These are phyloP conservation scores for Matsumyia berberina DNA, from an alignment of 2,888 invertebrate genomes.

Conservation along the genomic window DNA sequence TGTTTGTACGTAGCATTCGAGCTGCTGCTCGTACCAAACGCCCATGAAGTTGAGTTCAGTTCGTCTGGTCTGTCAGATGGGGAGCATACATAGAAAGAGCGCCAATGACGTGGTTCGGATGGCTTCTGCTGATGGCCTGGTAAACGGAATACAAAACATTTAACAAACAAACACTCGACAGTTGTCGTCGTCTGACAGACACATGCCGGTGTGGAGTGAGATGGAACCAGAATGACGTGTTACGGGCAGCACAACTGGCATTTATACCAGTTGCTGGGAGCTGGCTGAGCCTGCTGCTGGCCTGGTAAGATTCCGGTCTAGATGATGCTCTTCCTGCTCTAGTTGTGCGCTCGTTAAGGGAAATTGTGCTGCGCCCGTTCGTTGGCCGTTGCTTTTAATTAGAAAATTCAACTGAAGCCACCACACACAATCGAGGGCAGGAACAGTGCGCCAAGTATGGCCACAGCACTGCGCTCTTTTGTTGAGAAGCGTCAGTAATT, in stretches of 20 bases:
- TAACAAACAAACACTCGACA: slow-evolving; percentile 75
- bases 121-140: slow-evolving; percentile 69
- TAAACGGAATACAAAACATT: slow-evolving; percentile 69
- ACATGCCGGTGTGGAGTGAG: not conserved
- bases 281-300: slow-evolving; percentile 78
- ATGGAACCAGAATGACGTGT: not conserved
- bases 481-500: not conserved
- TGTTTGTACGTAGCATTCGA: slow-evolving; percentile 65
- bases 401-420: slow-evolving; percentile 38
- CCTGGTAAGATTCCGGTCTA: slow-evolving; percentile 84
- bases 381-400: slow-evolving; percentile 57
- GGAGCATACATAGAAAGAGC: slow-evolving; percentile 33
- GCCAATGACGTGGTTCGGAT: slow-evolving; percentile 59
- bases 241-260: not conserved
- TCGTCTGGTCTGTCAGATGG: not conserved
- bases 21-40: slow-evolving; percentile 58
- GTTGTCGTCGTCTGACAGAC: slow-evolving; percentile 29
- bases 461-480: not conserved
- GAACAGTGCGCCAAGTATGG: slow-evolving; percentile 27
- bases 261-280: slow-evolving; percentile 19
- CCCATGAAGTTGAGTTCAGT: slow-evolving; percentile 36
- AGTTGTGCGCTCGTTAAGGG: slow-evolving; percentile 79
- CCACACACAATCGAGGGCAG: slow-evolving; percentile 29
- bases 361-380: slow-evolving; percentile 68
- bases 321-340: slow-evolving; percentile 84